Evolutionary conservation across 2,888 invertebrate species (phyloP), one percentile per base, ranked within the genome.

Genomic region (Hydrotaea diabolus): DNA sequence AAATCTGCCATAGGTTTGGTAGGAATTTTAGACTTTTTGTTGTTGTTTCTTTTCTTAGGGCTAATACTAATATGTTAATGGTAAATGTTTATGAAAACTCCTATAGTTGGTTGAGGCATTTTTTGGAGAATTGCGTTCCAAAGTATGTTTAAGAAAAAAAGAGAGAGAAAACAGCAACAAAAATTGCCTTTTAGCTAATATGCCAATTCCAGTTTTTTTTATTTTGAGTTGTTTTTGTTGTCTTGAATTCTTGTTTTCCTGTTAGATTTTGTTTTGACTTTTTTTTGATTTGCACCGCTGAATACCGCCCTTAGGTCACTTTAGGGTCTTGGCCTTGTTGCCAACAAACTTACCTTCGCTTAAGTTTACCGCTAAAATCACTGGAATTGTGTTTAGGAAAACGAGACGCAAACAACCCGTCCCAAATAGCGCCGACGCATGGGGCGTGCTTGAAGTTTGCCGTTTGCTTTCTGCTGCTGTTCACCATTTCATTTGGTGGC

Each of bases 281-380:
- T n/a, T 62, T 71, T 62, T 72, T 75, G 43, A 73, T 80, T 77
- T 72, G 66, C 74, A 69, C 77, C 84, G 75, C 69, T 76, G 15
- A 75, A 84, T 79, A 73, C 36, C 55, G 80, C 85, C 85, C 76
- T 57, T 46, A 79, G 79, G 76, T 76, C 46, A 66, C 36, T 72
- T 55, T 62, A 72, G 39, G 53, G 53, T 74, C 15, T 43, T 66
- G 19, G 21, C 19, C 53, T 5, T 2, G 2, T n/a, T 17, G 53
- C 53, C 55, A n/a, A 53, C 17, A 17, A 8, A 17, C 31, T 7
- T 3, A 3, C n/a, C 26, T 9, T 36, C 8, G 26, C 36, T 62
- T 1, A 7, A 66, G 17, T 66, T 43, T 66, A 66, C 66, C 66
- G 66, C 66, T 66, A 66, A 66, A 66, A 43, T 43, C 31, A 5